Base-by-base conservation (phyloP, 2,113 vertebrate genomes). In the Ellobius talpinus region DNA sequence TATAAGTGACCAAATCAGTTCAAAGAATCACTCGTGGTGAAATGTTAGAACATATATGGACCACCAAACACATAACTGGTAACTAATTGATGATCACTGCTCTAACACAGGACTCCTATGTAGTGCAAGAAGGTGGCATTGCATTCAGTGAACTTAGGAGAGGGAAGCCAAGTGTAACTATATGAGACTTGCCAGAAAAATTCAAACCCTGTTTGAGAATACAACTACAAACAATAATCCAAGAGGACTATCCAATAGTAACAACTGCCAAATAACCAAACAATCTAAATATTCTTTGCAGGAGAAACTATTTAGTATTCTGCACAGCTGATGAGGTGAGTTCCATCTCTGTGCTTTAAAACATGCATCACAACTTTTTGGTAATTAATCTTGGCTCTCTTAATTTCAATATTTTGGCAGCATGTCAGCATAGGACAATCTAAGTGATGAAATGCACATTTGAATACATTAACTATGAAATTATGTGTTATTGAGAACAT, bases 201-300 rank as follows among this genome's bases (percentile, higher is more conserved):
- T 55, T 92, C 72, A 90, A 90, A 78, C 84, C 21, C 36, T 26
- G 42, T 26, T 61, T 61, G 42, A 89, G 73, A 79, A 70, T 21
- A 74, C 39, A 81, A 61, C 61, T 36, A 61, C 74, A 66, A 86
- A 77, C 29, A 33, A 68, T 87, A 50, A 2, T 31, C 50, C 16
- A 77, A 76, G 6, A 91, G 33, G 12, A 74, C 55, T 58, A 21
- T 58, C 55, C 55, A 58, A 45, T 86, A 31, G 61, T 91, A 89
- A 76, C 74, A 93, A 87, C 3, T 74, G 24, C 16, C 68, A 89
- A 96, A 73, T 36, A 72, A 89, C 63, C 61, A 94, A 91, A 81
- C 47, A 93, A 50, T 79, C 31, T 63, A 74, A n/a, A 50, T 86
- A 24, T 70, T 89, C 36, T 91, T 87, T 90, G 68, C 65, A 85